These are phyloP conservation scores for Crocuta crocuta DNA, from an alignment of 2,113 vertebrate genomes.

Conservation along the genomic window DNA sequence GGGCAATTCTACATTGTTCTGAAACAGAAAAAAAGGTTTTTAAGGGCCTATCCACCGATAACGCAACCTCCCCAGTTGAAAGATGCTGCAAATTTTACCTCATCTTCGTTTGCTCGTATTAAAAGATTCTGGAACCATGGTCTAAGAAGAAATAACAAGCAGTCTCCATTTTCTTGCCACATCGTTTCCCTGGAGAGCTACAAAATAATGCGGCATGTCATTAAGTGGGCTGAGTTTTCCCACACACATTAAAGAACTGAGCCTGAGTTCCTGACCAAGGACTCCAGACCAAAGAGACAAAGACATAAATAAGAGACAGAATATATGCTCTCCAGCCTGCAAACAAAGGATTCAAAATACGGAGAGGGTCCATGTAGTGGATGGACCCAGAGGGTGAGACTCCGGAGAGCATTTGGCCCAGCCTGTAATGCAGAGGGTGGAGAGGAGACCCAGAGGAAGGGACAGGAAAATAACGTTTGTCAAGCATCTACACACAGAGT, in stretches of 20 bases:
- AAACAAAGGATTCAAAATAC: background rate
- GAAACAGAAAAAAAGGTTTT: background rate
- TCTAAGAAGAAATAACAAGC: conserved; percentile 55
- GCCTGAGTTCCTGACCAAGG: conserved; percentile 14
- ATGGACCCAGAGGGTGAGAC: background rate
- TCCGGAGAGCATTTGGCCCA: background rate
- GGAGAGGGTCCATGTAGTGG: background rate
- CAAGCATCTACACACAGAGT: background rate
- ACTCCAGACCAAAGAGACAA: conserved; percentile 42
- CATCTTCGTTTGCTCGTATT: background rate
- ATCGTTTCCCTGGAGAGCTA: background rate
- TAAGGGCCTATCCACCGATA: background rate
- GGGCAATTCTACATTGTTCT: background rate
- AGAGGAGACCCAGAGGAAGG: background rate
- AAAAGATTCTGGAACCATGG: conserved; percentile 23
- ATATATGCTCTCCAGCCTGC: background rate
- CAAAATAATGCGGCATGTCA: conserved; percentile 32
- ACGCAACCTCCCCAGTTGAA: background rate
- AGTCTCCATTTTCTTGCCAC: conserved; percentile 20
- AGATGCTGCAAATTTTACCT: conserved; percentile 29
- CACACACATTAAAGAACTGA: conserved; percentile 50
- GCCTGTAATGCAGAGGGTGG: background rate
- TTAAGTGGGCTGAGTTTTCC: conserved; percentile 57
- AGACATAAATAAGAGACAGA: conserved; percentile 41
- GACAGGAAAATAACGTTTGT: background rate